Percentiles rank a stretch among this genome's conserved stretches.
Conservation (phyloP, 2,797 vertebrate genomes). For the Avahi laniger region DNA sequence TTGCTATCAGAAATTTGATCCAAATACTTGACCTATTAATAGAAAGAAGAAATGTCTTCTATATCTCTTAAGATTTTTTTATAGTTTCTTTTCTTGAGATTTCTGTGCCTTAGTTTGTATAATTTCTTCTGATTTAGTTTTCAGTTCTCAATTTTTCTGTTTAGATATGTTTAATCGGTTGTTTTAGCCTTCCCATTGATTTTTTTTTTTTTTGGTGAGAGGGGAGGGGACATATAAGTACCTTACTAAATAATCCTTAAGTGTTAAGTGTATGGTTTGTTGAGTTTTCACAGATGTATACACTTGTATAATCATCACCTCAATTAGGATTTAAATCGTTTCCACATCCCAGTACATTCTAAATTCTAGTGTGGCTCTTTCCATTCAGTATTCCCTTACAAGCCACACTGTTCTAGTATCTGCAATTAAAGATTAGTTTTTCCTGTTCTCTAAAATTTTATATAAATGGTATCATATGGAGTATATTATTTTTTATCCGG, state of each 20-base stretch:
- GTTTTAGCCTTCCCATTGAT: background rate
- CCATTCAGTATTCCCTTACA: background rate
- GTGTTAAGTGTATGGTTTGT: background rate
- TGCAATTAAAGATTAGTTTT: background rate
- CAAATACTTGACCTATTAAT: background rate
- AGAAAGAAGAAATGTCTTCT: background rate
- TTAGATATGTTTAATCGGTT: background rate
- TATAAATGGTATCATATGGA: background rate
- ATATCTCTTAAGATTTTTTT: background rate
- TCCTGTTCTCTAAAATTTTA: background rate
- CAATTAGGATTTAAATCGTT: background rate
- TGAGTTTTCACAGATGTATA: background rate
- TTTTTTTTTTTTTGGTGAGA: background rate
- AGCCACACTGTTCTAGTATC: background rate
- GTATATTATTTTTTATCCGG: background rate
- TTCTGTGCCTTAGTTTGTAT: background rate
- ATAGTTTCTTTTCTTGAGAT: background rate
- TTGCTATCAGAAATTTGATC: background rate
- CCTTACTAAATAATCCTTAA: background rate
- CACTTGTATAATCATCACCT: background rate
- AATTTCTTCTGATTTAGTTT: constrained; percentile 14
- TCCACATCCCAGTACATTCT: background rate
- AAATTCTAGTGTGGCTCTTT: background rate
- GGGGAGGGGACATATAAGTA: background rate
- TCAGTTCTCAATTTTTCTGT: background rate